A percentile compares a stretch with the other conserved stretches of the same genome.
Conservation (phyloP, 2,797 vertebrate genomes). For the Threskiornis aethiopicus region DNA sequence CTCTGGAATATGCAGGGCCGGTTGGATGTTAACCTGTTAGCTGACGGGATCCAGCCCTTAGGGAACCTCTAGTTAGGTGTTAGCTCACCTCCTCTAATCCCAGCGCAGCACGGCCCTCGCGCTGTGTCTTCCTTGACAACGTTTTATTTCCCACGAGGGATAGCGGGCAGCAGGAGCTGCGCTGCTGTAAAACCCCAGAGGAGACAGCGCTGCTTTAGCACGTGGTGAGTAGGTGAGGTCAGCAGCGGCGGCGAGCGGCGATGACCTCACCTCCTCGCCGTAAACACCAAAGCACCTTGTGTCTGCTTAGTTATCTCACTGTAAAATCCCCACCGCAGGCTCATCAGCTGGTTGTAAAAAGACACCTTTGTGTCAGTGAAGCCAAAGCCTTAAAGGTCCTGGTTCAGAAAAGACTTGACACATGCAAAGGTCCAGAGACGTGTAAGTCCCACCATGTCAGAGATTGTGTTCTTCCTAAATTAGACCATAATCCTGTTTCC, state of each 20-base stretch:
- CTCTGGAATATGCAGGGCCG: background rate
- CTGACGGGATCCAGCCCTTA: background rate
- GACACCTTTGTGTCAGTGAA: background rate
- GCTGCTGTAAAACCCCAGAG: background rate
- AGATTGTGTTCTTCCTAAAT: background rate
- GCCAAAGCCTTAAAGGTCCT: background rate
- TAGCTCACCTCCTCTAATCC: background rate
- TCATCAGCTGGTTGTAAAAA: background rate
- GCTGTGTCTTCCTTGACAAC: background rate
- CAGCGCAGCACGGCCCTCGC: background rate
- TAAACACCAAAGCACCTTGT: background rate
- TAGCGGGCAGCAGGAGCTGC: background rate
- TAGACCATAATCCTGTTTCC: background rate
- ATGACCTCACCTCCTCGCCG: background rate
- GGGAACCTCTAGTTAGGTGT: background rate
- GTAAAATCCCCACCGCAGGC: background rate
- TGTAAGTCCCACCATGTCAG: background rate
- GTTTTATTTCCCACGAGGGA: background rate
- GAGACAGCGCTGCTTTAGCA: background rate
- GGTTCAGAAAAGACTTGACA: background rate
- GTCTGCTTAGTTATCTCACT: background rate
- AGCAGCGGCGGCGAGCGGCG: fast-evolving
- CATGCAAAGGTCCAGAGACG: background rate
- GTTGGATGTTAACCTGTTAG: background rate
- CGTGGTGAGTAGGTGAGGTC: background rate